phyloP scores from a whole-genome alignment of 2,797 vertebrate genomes.

The Podarcis siculus region DNA sequence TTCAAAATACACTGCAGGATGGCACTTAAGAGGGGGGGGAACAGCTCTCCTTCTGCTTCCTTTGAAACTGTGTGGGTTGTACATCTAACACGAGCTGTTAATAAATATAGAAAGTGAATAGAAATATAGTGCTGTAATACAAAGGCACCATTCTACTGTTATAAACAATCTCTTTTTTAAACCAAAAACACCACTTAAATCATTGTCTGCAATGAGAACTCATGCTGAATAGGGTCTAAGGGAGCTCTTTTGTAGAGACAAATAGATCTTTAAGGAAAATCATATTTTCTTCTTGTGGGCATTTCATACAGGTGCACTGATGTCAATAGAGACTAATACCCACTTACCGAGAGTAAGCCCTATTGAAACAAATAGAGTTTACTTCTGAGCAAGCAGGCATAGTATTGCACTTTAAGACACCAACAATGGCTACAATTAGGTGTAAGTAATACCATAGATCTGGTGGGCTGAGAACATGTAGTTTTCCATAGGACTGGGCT shows the following conservation, averaged over 20 bases:
- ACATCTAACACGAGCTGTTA: constrained; percentile 15
- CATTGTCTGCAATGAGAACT: background rate
- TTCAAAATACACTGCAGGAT: constrained; percentile 24
- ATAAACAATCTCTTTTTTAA: background rate
- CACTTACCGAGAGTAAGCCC: background rate
- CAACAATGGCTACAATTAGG: background rate
- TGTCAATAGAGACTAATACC: background rate
- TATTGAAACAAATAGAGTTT: background rate
- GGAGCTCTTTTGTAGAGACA: constrained; percentile 20
- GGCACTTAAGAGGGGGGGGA: background rate
- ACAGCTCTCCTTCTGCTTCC: accelerated
- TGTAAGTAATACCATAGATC: background rate
- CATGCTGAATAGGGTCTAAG: background rate
- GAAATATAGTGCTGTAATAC: constrained; percentile 22
- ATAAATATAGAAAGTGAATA: constrained; percentile 30
- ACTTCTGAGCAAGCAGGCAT: background rate
- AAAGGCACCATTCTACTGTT: constrained; percentile 19
- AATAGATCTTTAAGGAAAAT: background rate
- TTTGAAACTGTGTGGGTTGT: background rate
- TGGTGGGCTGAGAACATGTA: background rate
- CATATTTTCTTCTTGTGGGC: background rate
- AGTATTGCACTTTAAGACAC: background rate
- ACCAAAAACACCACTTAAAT: constrained; percentile 6
- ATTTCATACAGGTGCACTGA: constrained; percentile 22
- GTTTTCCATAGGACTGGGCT: background rate